Base-by-base conservation (phyloP, 2,888 invertebrate species). In the Drosophila stalkeri region DNA sequence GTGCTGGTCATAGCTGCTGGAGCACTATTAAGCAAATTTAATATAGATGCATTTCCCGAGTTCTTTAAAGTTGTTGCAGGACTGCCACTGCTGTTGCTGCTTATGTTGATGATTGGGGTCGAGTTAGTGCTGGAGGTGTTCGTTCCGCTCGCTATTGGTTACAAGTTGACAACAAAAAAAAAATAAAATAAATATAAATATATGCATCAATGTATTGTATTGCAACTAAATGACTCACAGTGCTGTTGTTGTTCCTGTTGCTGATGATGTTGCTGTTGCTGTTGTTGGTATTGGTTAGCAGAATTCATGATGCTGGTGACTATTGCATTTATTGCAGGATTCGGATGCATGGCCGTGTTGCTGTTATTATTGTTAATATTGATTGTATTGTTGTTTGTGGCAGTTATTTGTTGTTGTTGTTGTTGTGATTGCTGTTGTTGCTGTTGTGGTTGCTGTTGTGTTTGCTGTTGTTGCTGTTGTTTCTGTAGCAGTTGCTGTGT, bases 281-380 rank as follows among this genome's bases (percentile, higher is more conserved):
- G 92, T 80, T 95, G 95, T 91, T 96, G 96, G 92, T 96, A 96
- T 91, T 97, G 96, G 92, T 97, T 96, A 47, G 96, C 96, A 11
- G 96, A 96, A 91, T 97, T 96, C 96, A 96, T 96, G 44, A 97
- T 95, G 91, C 96, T 96, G 75, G 96, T 96, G 73, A 96, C 96
- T 81, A 97, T 94, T 57, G 97, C 97, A 91, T 95, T 96, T 83
- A 97, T 96, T 66, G 96, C 96, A 39, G 93, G 92, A 81, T 94
- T 94, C 31, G 92, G 86, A 82, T 93, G 90, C 75, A 92, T 86
- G 65, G 92, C 82, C 69, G 90, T 84, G 35, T 80, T 82, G 57
- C 75, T 82, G 41, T 74, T 83, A 46, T 69, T 76, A 52, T 79
- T 87, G 72, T 61, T 89, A 73, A 73, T 82, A 46, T 68, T 76